Evolutionary conservation across 2,113 vertebrate species (phyloP), one percentile per base, ranked within the genome.

Genomic region (Gorilla gorilla): DNA sequence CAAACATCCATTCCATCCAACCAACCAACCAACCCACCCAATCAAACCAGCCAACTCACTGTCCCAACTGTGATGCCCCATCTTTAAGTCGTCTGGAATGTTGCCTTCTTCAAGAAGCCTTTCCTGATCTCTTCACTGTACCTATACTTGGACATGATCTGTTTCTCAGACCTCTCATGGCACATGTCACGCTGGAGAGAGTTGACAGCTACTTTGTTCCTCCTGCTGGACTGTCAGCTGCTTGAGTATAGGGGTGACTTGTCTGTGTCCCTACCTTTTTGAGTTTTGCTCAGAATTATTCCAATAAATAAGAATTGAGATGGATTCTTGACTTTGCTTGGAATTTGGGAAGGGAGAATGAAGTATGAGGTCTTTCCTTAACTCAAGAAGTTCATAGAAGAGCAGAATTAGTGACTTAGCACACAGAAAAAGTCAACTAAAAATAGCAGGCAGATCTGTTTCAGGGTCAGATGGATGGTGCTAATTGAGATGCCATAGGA

Each of bases 351-450:
- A 23, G 27, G 5, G 90, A 66, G 75, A 78, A 27, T 70, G 43
- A 64, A 57, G n/a, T 70, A 5, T 93, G 59, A 80, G 6, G 45
- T 78, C 25, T 57, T 95, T 22, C 52, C 23, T n/a, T 89, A 23
- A 23, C 61, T 73, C 14, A 40, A 23, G 40, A 55, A 81, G n/a
- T 22, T 48, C 23, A 30, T 14, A 13, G 5, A 79, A 79, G 43
- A 76, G 3, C 18, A 18, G 61, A 38, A 64, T 84, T 70, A 70
- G 40, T 70, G 80, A 79, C 38, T 84, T 32, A 55, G 79, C 40
- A 66, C 64, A 79, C 35, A 87, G 93, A 18, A 75, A 64, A 64
- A 57, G n/a, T 84, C 30, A 40, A 84, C 75, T 84, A 23, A n/a
- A 73, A 90, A 55, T 68, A 79, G n/a, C 68, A 78, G 32, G 7